phyloP scores from a whole-genome alignment of 2,113 vertebrate genomes.

The Trematocara variabile region DNA sequence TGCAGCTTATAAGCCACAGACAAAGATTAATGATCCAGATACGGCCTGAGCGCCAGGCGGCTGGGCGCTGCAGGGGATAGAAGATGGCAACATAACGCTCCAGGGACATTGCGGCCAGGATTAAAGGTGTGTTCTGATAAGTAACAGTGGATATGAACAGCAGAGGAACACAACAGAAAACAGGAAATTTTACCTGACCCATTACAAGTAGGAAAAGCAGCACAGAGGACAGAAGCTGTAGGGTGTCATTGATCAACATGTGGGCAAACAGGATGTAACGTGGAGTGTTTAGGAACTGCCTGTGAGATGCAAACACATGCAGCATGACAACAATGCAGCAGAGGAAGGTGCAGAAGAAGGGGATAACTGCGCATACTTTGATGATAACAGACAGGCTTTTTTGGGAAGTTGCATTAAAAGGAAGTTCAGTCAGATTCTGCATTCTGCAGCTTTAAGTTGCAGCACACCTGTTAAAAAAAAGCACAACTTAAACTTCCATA shows the following conservation, averaged over 20 bases:
- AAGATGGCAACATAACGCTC: slow-evolving; percentile 77
- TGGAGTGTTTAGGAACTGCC: slow-evolving; percentile 67
- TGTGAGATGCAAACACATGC: slow-evolving; percentile 65
- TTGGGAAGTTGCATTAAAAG: slow-evolving; percentile 39
- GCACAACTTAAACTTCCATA: not conserved
- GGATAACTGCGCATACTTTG: slow-evolving; percentile 69
- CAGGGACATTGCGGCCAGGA: slow-evolving; percentile 74
- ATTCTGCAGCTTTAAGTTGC: slow-evolving; percentile 29
- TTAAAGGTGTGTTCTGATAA: slow-evolving; percentile 69
- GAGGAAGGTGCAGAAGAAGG: slow-evolving; percentile 66
- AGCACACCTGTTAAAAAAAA: not conserved
- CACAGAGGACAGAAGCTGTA: slow-evolving; percentile 68
- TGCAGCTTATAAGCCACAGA: slow-evolving; percentile 57
- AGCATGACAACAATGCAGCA: slow-evolving; percentile 66
- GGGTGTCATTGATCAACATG: slow-evolving; percentile 75
- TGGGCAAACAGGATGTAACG: slow-evolving; percentile 74
- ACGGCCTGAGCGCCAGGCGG: slow-evolving; percentile 59
- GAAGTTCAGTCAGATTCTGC: slow-evolving; percentile 61
- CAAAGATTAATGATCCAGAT: slow-evolving; percentile 66
- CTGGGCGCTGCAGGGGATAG: slow-evolving; percentile 61
- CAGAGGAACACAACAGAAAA: slow-evolving; percentile 54
- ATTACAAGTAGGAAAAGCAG: slow-evolving; percentile 67
- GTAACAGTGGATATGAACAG: slow-evolving; percentile 62
- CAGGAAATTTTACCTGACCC: slow-evolving; percentile 33
- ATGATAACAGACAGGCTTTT: slow-evolving; percentile 53